Evolutionary conservation across 2,797 vertebrate species (phyloP).

Genomic region (Aulostomus chinensis): DNA sequence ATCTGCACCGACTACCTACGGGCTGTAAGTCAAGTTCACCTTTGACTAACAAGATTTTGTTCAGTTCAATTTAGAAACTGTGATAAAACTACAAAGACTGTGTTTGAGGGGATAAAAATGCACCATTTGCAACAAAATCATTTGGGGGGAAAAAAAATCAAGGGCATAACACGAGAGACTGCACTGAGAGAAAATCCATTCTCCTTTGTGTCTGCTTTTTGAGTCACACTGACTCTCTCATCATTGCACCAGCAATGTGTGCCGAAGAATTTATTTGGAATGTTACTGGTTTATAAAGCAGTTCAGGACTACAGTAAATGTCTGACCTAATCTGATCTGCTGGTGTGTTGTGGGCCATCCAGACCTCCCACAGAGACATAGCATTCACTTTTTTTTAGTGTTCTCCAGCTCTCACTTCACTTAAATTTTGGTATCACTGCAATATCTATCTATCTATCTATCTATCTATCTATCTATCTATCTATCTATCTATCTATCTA

Average conservation of each 20-base stretch:
- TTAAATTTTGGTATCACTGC: too few species aligned
- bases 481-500: too few species aligned
- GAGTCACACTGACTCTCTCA: background rate
- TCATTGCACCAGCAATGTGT: background rate
- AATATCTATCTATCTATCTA: too few species aligned
- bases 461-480: too few species aligned
- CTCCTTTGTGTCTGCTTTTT: background rate
- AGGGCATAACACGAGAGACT: background rate
- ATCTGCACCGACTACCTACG: conserved; percentile 23
- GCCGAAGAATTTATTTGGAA: conserved; percentile 21
- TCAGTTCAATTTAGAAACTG: too few species aligned
- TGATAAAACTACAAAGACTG: background rate
- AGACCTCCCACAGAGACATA: conserved; percentile 17
- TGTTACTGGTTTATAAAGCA: conserved; percentile 6
- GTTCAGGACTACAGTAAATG: conserved; percentile 16
- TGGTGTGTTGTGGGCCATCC: conserved; percentile 10
- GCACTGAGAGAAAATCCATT: conserved; percentile 2
- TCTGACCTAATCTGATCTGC: conserved; percentile 33
- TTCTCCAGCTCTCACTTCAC: background rate
- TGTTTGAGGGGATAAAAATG: background rate
- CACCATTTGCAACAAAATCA: background rate
- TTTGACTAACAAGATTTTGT: too few species aligned
- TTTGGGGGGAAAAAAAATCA: background rate
- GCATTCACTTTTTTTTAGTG: conserved; percentile 1
- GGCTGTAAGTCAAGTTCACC: conserved; percentile 40